Base-by-base conservation (phyloP, 92 coral and sea anemone species). In the Porites evermanni region DNA sequence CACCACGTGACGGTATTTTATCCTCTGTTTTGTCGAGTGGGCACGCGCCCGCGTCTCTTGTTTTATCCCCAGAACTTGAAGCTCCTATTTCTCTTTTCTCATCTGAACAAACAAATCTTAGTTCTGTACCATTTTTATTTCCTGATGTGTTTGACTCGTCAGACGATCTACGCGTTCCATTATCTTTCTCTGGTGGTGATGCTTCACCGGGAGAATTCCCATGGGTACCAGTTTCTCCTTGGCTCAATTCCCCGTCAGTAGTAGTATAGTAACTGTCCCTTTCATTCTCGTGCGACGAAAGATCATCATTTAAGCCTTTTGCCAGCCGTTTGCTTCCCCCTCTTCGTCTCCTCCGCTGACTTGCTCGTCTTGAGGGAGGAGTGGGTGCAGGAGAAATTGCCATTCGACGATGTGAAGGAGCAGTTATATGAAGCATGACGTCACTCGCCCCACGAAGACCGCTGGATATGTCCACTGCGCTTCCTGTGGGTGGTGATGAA, bases 371-470 rank as follows among this genome's bases (percentile, higher is more conserved):
- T 5, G 84, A 59, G 64, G 96, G 95, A 53, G 97, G 94, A 44
- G 96, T 81, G 29, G 93, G 87, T 11, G 89, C 91, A 65, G 98
- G 98, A 19, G 99, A 93, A 53, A 97, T 92, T 20, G 99, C 99
- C 99, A 97, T 97, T 47, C 99, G 87, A 47, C 99, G 91, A 21
- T 97, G 94, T 54, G 83, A 79, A 3, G 95, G 95, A 17, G 98
- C 96, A 1, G 98, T 88, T 21, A 97, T 94, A 67, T 97, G 92
- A 7, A 95, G 85, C 94, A 95, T 95, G 74, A 93, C 94, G 67
- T 97, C 98, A 79, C 98, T 94, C 20, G 89, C 92, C 1, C 92
- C 94, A 63, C 80, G 88, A 32, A 97, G 90, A 4, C 99, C 99
- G 64, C 93, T 93, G 29, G 95, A 91, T 47, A 97, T 89, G 51